Conservation (phyloP, 2,888 invertebrate genomes). For the Diaperis boleti region DNA sequence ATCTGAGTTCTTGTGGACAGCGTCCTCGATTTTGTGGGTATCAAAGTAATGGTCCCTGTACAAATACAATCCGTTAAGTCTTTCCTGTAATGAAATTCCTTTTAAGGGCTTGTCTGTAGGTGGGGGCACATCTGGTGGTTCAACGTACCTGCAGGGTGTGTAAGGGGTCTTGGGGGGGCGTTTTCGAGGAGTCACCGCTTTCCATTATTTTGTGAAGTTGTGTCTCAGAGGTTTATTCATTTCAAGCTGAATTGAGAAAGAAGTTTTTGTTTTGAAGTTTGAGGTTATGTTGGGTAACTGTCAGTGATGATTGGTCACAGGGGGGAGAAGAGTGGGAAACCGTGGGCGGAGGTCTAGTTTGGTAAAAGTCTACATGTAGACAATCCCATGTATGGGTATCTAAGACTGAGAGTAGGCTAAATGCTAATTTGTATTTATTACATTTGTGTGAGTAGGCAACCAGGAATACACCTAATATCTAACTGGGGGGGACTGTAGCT, state of each 20-base stretch:
- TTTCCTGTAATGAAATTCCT: slow-evolving; percentile 69
- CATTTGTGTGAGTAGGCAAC: too few species aligned
- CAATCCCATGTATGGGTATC: too few species aligned
- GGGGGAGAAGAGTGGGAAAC: too few species aligned
- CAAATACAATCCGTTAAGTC: slow-evolving; percentile 74
- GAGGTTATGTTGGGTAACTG: slow-evolving; percentile 21
- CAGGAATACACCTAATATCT: too few species aligned
- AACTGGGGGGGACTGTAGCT: too few species aligned
- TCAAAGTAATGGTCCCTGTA: slow-evolving; percentile 86
- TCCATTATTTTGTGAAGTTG: slow-evolving; percentile 17
- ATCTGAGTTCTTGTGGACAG: slow-evolving; percentile 74
- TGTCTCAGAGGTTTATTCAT: background rate
- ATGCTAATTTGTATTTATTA: too few species aligned
- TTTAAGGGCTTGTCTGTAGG: slow-evolving; percentile 41
- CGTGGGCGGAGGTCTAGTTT: too few species aligned
- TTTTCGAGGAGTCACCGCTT: slow-evolving; percentile 1
- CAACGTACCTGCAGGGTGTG: slow-evolving; percentile 9
- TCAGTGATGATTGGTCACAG: slow-evolving; percentile 5
- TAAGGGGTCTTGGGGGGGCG: background rate
- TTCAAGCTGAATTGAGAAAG: background rate
- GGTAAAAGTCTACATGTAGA: too few species aligned
- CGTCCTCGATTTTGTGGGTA: slow-evolving; percentile 77
- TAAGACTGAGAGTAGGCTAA: too few species aligned
- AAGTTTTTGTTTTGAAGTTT: slow-evolving; percentile 8
- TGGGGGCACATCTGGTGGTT: slow-evolving; percentile 52